Evolutionary conservation across 2,888 invertebrate species (phyloP), one percentile per base, ranked within the genome.

Genomic region (Drosophila fungiperda): DNA sequence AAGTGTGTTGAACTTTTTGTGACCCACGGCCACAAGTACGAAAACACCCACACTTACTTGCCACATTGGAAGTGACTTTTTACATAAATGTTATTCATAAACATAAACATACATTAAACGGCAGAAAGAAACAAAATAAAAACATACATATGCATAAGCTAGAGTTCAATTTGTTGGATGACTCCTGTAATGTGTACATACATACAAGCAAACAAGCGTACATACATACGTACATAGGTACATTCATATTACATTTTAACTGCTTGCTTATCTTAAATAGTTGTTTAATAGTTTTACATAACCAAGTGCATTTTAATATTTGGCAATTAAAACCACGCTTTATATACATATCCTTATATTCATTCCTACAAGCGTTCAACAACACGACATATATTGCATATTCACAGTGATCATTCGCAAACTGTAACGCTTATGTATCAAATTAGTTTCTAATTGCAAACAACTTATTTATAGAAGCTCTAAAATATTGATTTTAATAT

Each of bases 241-340:
- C 45, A 45, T 29, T 57, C 49, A 38, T 35, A 63, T 61, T 6
- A 23, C 8, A 65, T 66, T 64, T 59, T 67, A 68, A 68, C 61
- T 86, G 83, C 84, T 82, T 89, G 83, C 87, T 73, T 71, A 53
- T 70, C 63, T 74, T 78, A 15, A 45, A 62, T 67, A 52, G 42
- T 65, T 67, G 50, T 42, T 62, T 68, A 73, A 68, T 57, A 57
- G 40, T 42, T 73, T 82, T 76, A 83, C 75, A 78, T 87, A 80
- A 73, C 82, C 79, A 73, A 72, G 75, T 78, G 81, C 83, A 89
- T 89, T 83, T 76, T 60, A 73, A 40, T 69, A 68, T 69, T 74
- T 83, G 83, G 75, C 89, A 75, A 70, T 83, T 71, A 75, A 73
- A 88, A 71, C 73, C 70, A 74, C 73, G 84, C 89, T 84, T 78